Evolutionary conservation across 2,797 vertebrate genomes (phyloP).

Genomic region (Melopsittacus undulatus): DNA sequence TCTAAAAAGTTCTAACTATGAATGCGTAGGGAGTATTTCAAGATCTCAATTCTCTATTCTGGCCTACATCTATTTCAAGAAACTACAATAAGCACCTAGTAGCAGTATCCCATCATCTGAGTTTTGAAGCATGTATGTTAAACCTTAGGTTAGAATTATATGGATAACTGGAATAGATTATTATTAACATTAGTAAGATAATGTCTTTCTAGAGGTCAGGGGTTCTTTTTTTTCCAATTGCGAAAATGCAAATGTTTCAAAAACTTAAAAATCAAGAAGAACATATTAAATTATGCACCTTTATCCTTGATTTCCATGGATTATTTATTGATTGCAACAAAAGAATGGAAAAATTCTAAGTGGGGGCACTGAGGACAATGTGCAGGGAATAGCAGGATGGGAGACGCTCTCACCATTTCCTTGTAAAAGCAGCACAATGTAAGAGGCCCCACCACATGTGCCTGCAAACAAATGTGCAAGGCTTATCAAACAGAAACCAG

Average conservation of each 20-base stretch:
- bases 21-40: background rate
- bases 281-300: background rate
- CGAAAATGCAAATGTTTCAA: background rate
- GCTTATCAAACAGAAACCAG: background rate
- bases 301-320: background rate
- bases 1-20: background rate
- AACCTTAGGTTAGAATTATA: background rate
- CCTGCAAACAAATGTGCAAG: background rate
- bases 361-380: background rate
- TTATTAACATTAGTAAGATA: background rate
- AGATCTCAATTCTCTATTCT: background rate
- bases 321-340: background rate
- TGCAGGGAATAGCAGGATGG: background rate
- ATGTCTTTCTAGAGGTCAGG: background rate
- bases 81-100: background rate
- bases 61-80: background rate
- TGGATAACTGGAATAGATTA: background rate
- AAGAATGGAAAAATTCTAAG: background rate
- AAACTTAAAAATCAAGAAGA: background rate
- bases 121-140: background rate
- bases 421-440: background rate
- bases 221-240: background rate
- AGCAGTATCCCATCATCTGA: background rate
- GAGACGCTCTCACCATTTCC: background rate
- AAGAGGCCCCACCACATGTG: background rate